phyloP scores from a whole-genome alignment of 2,113 vertebrate genomes.

The Sylvietta virens region DNA sequence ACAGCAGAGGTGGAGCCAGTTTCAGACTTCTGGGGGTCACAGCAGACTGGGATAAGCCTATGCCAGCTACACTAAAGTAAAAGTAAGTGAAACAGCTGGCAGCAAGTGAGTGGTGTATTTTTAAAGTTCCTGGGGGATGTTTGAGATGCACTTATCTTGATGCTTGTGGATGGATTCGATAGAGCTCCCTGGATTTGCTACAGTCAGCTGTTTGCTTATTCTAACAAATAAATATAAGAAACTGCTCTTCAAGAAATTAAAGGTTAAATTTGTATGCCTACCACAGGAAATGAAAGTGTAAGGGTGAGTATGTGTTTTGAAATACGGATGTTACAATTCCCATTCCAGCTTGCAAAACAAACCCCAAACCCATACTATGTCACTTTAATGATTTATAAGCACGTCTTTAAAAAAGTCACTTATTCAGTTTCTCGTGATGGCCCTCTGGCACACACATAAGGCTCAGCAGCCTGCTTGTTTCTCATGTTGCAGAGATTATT shows the following conservation, averaged over 20 bases:
- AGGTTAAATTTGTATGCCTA: conserved; percentile 21
- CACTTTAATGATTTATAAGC: conserved; percentile 48
- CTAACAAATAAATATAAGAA: neutral
- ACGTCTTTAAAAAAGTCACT: neutral
- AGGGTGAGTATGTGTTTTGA: conserved; percentile 18
- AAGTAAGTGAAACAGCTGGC: neutral
- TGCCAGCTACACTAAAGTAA: neutral
- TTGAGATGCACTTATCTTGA: conserved; percentile 25
- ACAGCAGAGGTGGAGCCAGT: neutral
- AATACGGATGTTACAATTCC: conserved; percentile 46
- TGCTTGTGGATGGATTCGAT: neutral
- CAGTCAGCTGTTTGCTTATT: conserved; percentile 11
- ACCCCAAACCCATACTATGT: neutral
- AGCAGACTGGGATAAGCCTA: neutral
- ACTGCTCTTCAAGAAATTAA: conserved; percentile 21
- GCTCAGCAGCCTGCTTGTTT: neutral
- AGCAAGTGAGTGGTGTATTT: neutral
- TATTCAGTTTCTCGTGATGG: neutral
- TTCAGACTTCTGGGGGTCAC: neutral
- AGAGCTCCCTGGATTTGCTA: neutral
- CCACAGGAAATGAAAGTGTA: conserved; percentile 24
- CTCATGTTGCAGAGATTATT: neutral
- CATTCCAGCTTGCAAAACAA: conserved; percentile 52
- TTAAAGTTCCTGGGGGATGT: neutral
- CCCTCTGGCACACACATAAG: neutral